These are phyloP conservation scores for Gila orcuttii DNA, from an alignment of 2,113 vertebrate species.

Conservation along the genomic window DNA sequence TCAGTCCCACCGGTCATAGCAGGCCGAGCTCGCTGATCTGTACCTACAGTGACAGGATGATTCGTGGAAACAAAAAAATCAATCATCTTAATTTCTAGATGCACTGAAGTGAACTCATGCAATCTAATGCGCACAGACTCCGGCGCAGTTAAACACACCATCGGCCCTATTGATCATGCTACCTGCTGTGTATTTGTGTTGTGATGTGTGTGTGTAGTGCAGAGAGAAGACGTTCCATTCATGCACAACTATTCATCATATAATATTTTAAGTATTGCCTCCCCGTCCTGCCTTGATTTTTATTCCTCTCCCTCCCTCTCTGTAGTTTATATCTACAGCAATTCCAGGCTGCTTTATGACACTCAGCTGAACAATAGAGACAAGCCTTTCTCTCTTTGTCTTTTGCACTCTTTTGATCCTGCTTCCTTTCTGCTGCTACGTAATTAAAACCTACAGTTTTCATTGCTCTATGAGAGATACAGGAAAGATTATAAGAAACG, in stretches of 20 bases:
- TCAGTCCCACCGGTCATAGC: not conserved
- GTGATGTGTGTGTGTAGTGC: not conserved
- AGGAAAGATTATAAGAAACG: not conserved
- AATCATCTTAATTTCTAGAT: constrained; percentile 79
- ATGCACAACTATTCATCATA: constrained; percentile 1
- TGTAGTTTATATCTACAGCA: constrained; percentile 34
- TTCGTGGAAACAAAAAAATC: constrained; percentile 72
- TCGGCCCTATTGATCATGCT: constrained; percentile 11
- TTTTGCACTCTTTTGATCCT: constrained; percentile 36
- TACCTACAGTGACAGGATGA: constrained; percentile 47
- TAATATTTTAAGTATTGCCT: constrained; percentile 4
- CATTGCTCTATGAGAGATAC: constrained; percentile 5
- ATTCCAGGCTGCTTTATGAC: constrained; percentile 13
- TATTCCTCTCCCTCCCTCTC: constrained; percentile 12
- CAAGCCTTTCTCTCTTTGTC: constrained; percentile 41
- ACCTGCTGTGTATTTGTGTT: constrained; percentile 29
- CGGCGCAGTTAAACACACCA: constrained; percentile 48
- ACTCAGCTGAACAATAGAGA: constrained; percentile 43
- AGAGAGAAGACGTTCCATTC: constrained; percentile 3
- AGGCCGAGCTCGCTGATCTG: constrained; percentile 29
- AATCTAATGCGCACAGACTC: constrained; percentile 71
- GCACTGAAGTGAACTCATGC: constrained; percentile 77
- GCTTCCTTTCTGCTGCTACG: not conserved
- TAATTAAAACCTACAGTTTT: constrained; percentile 20
- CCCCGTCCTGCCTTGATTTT: constrained; percentile 29